Conservation (phyloP, 2,797 vertebrate genomes). For the Acanthornis magna region DNA sequence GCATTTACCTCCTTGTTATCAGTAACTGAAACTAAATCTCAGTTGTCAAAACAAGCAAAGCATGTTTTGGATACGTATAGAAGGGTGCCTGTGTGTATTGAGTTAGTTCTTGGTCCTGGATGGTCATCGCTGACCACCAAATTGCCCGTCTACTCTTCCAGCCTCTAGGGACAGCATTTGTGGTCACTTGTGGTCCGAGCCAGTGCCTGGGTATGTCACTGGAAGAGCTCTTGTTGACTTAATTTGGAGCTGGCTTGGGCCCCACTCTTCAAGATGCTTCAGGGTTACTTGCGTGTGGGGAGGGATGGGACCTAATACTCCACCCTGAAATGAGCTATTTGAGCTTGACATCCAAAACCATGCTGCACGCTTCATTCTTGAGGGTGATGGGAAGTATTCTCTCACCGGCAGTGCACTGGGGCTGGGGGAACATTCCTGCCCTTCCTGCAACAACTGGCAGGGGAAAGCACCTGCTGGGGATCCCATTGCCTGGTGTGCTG, state of each 20-base stretch:
- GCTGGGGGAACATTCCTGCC: not conserved
- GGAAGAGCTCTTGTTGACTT: not conserved
- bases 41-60: not conserved
- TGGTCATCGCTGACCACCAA: not conserved
- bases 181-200: not conserved
- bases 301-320: not conserved
- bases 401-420: not conserved
- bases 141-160: not conserved
- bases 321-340: not conserved
- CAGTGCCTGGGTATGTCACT: not conserved
- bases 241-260: not conserved
- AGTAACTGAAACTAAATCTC: not conserved
- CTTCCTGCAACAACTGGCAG: conserved; percentile 1
- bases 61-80: rapidly evolving
- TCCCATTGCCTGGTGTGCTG: conserved; percentile 20
- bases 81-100: not conserved
- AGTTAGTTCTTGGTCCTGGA: not conserved
- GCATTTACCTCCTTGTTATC: not conserved
- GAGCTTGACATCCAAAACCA: not conserved
- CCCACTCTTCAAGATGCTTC: rapidly evolving
- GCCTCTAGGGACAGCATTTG: rapidly evolving
- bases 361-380: not conserved
- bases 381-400: not conserved
- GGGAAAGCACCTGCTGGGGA: conserved; percentile 21
- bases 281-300: not conserved